Conservation (phyloP, 2,797 vertebrate species). For the Phalloptychus januarius region DNA sequence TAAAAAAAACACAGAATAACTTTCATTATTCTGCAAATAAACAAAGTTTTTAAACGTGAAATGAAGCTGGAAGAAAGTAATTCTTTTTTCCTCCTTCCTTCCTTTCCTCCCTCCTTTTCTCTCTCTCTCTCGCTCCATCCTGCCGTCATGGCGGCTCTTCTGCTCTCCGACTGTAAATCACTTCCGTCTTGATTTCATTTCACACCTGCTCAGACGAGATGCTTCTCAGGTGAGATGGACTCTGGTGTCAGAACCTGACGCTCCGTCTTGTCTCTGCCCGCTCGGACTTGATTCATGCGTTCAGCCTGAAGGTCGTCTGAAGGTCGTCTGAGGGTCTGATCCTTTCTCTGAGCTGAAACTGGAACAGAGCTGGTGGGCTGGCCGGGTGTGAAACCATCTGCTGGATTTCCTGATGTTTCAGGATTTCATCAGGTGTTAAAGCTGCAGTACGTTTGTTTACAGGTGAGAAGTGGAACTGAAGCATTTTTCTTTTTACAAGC, state of each 20-base stretch:
- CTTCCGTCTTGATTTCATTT: conserved; percentile 49
- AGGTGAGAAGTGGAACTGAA: too few species aligned
- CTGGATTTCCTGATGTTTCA: not conserved
- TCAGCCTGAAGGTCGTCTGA: conserved; percentile 6
- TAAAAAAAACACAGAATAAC: not conserved
- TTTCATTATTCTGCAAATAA: not conserved
- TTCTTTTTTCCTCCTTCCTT: too few species aligned
- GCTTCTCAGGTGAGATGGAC: conserved; percentile 34
- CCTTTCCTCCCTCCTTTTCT: not conserved
- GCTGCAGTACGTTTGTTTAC: not conserved
- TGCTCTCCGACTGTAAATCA: conserved; percentile 37
- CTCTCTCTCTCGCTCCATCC: too few species aligned
- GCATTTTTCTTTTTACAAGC: too few species aligned
- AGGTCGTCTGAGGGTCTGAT: conserved; percentile 8
- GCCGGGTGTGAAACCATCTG: not conserved
- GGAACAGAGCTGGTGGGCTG: not conserved
- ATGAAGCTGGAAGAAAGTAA: not conserved
- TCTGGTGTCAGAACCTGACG: conserved; percentile 25
- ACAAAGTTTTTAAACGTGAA: not conserved
- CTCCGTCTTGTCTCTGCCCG: conserved; percentile 18
- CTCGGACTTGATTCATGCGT: conserved; percentile 1
- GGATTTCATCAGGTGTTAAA: not conserved
- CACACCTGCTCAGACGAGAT: conserved; percentile 50
- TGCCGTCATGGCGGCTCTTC: not conserved
- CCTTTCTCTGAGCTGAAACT: not conserved